Base-by-base conservation (phyloP, 2,888 invertebrate species). In the Hydropsyche betteni region DNA sequence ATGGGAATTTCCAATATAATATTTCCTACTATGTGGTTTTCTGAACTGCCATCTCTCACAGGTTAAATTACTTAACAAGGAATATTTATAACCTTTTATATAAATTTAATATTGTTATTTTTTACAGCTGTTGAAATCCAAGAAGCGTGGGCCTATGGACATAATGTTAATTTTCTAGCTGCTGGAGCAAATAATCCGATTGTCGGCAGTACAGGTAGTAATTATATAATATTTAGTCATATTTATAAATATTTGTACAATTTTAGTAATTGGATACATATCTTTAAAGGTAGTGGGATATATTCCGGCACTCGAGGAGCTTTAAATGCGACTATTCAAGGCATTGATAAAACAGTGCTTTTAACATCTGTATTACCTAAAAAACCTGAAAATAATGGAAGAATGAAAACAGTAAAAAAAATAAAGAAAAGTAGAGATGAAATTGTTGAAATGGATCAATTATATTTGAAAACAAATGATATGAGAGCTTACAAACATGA, bases 1-100 rank as follows among this genome's bases (percentile, higher is more conserved):
- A 85, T 89, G 73, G 80, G 84, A 2, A 85, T 92, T 0, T 90
- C 87, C 16, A 90, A 93, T 80, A 83, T 94, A 8, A 83, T 92
- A 0, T 93, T 90, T 80, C 88, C 93, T 0, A 90, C 92, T 0
- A 92, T 93, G 84, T 96, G 96, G 96, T 92, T 92, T 81, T 93
- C 94, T 0, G 92, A 94, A 81, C 83, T 94, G 76, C 96, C 96
- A 0, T 94, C 91, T 82, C 84, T 93, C 70, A 91, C 92, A 80
- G 91, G 91, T 90, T 80, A 8, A 44, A 44, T 44, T 1, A 24
- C 2, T 24, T 1, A 24, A 24, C 24, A 24, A 24, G 24, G 2
- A 44, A 44, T 44, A 10, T 44, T 44, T 44, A 44, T 44, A 44
- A 10, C 44, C 3, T 44, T 44, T 8, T 44, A 8, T 44, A 44